phyloP scores from a whole-genome alignment of 2,113 vertebrate genomes.

The Stercorarius parasiticus region DNA sequence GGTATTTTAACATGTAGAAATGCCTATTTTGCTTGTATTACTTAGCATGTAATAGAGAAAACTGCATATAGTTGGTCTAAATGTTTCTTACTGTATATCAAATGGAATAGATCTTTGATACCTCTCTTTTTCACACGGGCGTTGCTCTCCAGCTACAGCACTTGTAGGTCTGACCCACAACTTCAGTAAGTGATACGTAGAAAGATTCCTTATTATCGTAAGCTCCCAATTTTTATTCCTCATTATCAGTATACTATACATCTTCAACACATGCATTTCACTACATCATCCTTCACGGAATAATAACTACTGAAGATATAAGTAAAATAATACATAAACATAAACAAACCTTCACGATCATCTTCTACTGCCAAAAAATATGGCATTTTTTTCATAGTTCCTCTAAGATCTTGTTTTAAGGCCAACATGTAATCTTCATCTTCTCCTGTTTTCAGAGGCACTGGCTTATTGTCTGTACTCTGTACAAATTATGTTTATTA shows the following conservation, averaged over 20 bases:
- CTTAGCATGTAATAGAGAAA: neutral
- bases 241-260: neutral
- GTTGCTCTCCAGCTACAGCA: neutral
- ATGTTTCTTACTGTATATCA: neutral
- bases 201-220: neutral
- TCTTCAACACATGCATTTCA: neutral
- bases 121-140: neutral
- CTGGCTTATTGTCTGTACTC: constrained; percentile 83
- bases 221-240: neutral
- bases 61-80: neutral
- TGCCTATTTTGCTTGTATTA: neutral
- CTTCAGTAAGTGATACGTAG: neutral
- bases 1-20: neutral
- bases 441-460: constrained; percentile 84
- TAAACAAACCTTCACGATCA: constrained; percentile 74
- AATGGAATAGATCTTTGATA: neutral
- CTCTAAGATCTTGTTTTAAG: constrained; percentile 90
- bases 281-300: neutral
- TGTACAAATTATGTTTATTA: constrained; percentile 48
- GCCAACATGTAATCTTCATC: constrained; percentile 88
- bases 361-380: constrained; percentile 78
- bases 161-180: neutral
- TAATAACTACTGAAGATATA: neutral
- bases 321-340: neutral
- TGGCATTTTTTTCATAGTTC: constrained; percentile 79